These are phyloP conservation scores for Cyprinus carpio DNA, from an alignment of 2,113 vertebrate species.

Conservation along the genomic window DNA sequence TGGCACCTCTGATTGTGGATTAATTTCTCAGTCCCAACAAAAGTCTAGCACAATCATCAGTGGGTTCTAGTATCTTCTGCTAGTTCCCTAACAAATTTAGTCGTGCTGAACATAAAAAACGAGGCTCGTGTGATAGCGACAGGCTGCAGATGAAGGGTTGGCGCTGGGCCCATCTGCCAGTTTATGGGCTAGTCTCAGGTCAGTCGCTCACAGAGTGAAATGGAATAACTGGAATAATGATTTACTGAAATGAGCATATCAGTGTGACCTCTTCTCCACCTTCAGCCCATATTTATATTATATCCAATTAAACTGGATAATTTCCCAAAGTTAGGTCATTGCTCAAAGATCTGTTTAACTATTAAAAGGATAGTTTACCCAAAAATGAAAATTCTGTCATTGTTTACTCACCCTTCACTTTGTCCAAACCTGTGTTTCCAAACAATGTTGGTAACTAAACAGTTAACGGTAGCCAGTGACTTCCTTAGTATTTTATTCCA, in stretches of 20 bases:
- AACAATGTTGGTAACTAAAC: too few relatives aligned
- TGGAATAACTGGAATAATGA: neutral
- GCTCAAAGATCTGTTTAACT: neutral
- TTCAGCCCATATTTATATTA: neutral
- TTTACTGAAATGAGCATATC: neutral
- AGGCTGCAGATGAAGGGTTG: slow-evolving; percentile 58
- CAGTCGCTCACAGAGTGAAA: slow-evolving; percentile 26
- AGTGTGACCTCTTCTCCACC: neutral
- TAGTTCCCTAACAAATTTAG: slow-evolving; percentile 59
- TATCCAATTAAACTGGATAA: neutral
- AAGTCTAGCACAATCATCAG: slow-evolving; percentile 27
- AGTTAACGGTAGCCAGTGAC: neutral
- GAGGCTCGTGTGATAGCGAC: slow-evolving; percentile 55
- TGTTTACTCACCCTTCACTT: too few relatives aligned
- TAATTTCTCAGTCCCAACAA: slow-evolving; percentile 58
- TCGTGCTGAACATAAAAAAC: slow-evolving; percentile 60
- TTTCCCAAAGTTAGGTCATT: neutral
- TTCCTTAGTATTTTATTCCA: too few relatives aligned
- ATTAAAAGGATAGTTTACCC: neutral
- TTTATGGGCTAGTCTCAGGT: slow-evolving; percentile 9
- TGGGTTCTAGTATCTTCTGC: slow-evolving; percentile 53
- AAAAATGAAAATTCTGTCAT: too few relatives aligned
- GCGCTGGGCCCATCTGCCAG: slow-evolving; percentile 55
- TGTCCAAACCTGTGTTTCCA: too few relatives aligned
- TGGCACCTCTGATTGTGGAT: slow-evolving; percentile 12